Base-by-base conservation (phyloP, 2,113 vertebrate genomes). In the Austrofundulus limnaeus region DNA sequence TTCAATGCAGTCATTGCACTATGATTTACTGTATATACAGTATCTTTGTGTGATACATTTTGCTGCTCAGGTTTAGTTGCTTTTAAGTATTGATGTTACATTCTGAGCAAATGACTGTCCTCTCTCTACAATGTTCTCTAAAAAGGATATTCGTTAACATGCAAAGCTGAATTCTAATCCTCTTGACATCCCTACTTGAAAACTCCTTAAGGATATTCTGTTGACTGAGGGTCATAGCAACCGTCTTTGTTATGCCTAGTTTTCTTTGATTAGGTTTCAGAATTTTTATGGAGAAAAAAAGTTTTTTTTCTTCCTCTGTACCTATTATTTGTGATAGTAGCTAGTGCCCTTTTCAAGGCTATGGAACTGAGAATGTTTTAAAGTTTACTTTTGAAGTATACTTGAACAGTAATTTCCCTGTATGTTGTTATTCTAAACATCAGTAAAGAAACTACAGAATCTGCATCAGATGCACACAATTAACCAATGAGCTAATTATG, bases 401-500 rank as follows among this genome's bases (percentile, higher is more conserved):
- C 61, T 14, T 41, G 51, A 74, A 49, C 59, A 57, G 4, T 14
- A 59, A 50, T 47, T 52, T 17, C 37, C 34, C 31, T 34, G 31
- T 34, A 34, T 5, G 48, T 24, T 21, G 66, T 50, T 19, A 16
- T 39, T 25, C 13, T 34, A 47, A 63, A 4, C 17, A 14, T 21
- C 51, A 61, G 60, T 38, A 17, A 34, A 25, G 25, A 52, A 67
- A 48, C 51, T 58, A 60, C 62, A 64, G 20, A 65, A 61, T 75
- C 20, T 24, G n/a, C 31, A 45, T 43, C 41, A 74, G 72, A 61
- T 63, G 4, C 70, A 69, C 70, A 61, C 60, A 72, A 68, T 85
- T 83, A 78, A 78, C 48, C 21, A 12, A 3, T n/a, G 61, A 77
- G 70, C 23, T 70, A 81, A 85, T 85, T 68, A 83, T 28, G 3